phyloP scores from a whole-genome alignment of 2,113 vertebrate genomes.

The Stegostoma tigrinum region DNA sequence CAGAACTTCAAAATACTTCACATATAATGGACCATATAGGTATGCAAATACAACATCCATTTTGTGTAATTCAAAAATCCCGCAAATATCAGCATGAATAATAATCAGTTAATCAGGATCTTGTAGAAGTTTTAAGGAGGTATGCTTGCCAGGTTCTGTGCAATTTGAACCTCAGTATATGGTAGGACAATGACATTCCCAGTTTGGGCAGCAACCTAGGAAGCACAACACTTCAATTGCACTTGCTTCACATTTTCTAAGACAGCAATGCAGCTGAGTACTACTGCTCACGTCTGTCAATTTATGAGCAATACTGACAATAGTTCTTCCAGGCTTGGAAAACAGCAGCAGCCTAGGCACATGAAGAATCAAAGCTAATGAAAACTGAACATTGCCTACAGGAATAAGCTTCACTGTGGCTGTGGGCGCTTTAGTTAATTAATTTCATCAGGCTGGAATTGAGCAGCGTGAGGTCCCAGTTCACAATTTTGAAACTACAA shows the following conservation, averaged over 20 bases:
- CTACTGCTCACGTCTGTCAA: not conserved
- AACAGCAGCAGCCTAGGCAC: not conserved
- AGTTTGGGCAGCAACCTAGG: not conserved
- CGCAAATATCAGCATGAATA: not conserved
- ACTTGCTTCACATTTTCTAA: not conserved
- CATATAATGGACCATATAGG: not conserved
- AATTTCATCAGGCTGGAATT: not conserved
- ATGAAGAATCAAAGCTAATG: not conserved
- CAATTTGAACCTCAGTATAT: not conserved
- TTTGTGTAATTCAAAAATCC: not conserved
- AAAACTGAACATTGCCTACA: not conserved
- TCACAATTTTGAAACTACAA: not conserved
- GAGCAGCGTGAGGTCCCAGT: not conserved
- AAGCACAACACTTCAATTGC: not conserved
- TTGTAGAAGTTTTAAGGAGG: not conserved
- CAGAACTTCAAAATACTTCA: not conserved
- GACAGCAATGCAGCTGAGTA: not conserved
- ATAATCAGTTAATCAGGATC: not conserved
- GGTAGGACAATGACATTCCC: not conserved
- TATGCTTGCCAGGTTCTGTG: not conserved
- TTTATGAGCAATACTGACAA: not conserved
- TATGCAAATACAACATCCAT: not conserved
- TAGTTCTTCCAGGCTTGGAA: not conserved
- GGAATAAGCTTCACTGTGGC: not conserved
- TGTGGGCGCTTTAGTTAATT: not conserved